phyloP scores from a whole-genome alignment of 1,140 invertebrate species.

The Galleria mellonella region DNA sequence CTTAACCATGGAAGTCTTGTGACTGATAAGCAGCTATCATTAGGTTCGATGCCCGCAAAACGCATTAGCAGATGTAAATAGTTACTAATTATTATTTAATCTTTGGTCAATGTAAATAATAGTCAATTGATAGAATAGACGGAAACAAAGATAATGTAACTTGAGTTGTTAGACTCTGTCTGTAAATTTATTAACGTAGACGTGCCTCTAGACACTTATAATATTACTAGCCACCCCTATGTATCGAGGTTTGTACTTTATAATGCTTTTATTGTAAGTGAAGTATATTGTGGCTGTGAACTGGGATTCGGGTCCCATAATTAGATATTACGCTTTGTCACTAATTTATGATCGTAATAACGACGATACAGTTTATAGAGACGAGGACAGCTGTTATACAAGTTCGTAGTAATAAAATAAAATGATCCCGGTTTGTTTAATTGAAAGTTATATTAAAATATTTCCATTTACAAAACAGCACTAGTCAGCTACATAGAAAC shows the following conservation, averaged over 20 bases:
- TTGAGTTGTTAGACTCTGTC: conserved; percentile 15
- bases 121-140: conserved; percentile 41
- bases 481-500: conserved; percentile 14
- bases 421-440: conserved; percentile 10
- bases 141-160: conserved; percentile 37
- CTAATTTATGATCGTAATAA: conserved; percentile 46
- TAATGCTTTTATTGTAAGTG: conserved; percentile 78
- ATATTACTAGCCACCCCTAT: conserved; percentile 36
- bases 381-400: not conserved
- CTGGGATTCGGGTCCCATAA: conserved; percentile 42
- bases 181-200: conserved; percentile 28
- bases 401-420: conserved; percentile 7
- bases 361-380: conserved; percentile 8
- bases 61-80: conserved; percentile 16
- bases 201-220: conserved; percentile 32
- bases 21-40: no score
- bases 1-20: no score
- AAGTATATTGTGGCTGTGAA: conserved; percentile 69
- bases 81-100: conserved; percentile 18
- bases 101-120: conserved; percentile 48
- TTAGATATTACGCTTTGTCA: conserved; percentile 68
- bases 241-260: conserved; percentile 52
- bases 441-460: conserved; percentile 14
- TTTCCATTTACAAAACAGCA: conserved; percentile 14
- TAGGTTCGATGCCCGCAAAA: not conserved